Evolutionary conservation across 2,888 invertebrate genomes (phyloP).

Genomic region (Syritta pipiens): DNA sequence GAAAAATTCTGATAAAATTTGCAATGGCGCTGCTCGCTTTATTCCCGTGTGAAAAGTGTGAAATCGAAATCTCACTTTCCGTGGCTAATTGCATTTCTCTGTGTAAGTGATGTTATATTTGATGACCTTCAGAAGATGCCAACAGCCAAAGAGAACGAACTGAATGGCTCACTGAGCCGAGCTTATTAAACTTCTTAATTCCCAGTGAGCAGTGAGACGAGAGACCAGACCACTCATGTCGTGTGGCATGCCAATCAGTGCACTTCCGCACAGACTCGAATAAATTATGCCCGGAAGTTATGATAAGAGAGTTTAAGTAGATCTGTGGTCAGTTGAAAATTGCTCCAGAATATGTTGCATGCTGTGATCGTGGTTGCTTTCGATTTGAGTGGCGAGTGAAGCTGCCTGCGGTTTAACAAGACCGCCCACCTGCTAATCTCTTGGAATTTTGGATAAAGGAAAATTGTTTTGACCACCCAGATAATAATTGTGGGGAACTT

Average conservation of each 20-base stretch:
- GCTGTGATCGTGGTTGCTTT: no score
- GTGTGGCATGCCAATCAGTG: conserved; percentile 25
- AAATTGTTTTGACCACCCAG: no score
- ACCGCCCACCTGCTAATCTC: no score
- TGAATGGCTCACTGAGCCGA: not conserved
- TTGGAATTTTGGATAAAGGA: no score
- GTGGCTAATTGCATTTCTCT: conserved; percentile 44
- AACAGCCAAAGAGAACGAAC: not conserved
- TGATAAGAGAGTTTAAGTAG: not conserved
- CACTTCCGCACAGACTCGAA: conserved; percentile 26
- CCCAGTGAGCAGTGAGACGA: no score
- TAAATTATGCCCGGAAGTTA: conserved; percentile 10
- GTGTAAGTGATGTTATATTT: conserved; percentile 58
- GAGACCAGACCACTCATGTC: conserved; percentile 13
- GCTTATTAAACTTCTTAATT: conserved; percentile 18
- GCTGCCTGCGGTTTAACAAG: no score
- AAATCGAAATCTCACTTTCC: conserved; percentile 61
- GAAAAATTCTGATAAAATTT: conserved; percentile 47
- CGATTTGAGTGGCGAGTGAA: no score
- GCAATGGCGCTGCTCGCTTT: conserved; percentile 5
- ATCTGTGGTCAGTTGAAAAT: no score
- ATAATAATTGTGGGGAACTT: no score
- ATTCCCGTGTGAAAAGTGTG: conserved; percentile 54
- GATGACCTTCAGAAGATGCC: conserved; percentile 38
- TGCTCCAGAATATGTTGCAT: no score